Percentiles rank a stretch among this genome's conserved stretches.
Evolutionary conservation across 1,140 invertebrate genomes (phyloP).

Genomic region (Drosophila kurseongensis): DNA sequence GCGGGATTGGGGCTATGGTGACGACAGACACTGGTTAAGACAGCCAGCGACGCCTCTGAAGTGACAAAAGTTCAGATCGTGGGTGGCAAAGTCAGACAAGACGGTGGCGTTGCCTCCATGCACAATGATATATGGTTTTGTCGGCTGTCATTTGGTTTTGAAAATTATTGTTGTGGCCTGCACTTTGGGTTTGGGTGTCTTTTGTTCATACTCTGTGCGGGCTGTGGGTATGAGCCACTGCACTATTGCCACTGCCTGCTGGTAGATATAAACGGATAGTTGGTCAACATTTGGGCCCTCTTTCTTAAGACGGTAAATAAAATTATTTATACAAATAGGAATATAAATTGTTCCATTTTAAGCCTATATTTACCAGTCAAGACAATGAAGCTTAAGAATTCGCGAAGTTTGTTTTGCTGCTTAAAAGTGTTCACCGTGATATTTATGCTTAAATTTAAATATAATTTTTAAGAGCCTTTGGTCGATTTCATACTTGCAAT

Average conservation of each 20-base stretch:
- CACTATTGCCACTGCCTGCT: background rate
- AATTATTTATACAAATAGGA: background rate
- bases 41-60: slow-evolving; percentile 73
- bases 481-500: no score
- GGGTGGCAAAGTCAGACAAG: slow-evolving; percentile 76
- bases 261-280: background rate
- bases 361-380: no score
- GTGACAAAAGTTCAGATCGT: slow-evolving; percentile 81
- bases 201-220: slow-evolving; percentile 30
- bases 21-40: slow-evolving; percentile 67
- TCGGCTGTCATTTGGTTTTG: slow-evolving; percentile 81
- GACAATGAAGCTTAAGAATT: background rate
- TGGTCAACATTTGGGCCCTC: background rate
- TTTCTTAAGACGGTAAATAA: background rate
- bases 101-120: slow-evolving; percentile 52
- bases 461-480: no score
- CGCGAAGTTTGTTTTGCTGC: background rate
- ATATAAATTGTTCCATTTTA: no score
- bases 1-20: slow-evolving; percentile 10
- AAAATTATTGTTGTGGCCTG: slow-evolving; percentile 78
- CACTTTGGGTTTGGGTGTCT: slow-evolving; percentile 57
- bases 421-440: no score
- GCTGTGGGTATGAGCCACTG: background rate
- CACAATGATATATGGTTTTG: slow-evolving; percentile 80
- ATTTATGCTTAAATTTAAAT: no score